Evolutionary conservation across 2,113 vertebrate genomes (phyloP), one percentile per base, ranked within the genome.

Genomic region (Austrofundulus limnaeus): DNA sequence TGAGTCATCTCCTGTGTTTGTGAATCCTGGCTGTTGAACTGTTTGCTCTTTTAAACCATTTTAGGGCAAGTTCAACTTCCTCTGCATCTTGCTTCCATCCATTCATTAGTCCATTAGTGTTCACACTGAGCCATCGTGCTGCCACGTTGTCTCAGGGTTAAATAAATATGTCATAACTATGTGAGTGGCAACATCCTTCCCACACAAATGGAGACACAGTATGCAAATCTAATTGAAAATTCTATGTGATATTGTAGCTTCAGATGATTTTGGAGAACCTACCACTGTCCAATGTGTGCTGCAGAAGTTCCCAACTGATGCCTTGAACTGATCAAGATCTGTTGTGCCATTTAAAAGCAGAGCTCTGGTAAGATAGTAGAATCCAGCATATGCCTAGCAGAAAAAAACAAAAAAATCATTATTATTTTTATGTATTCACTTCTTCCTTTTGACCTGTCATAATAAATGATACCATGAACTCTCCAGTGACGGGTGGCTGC

Each of bases 321-420:
- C 49, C 77, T 91, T 93, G 82, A 96, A 98, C 17, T 85, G 53
- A 10, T 88, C 61, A 23, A 95, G 47, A 20, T 93, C 84, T 0
- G 94, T 93, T 25, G 78, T 85, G 2, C 85, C 90, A 0, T 88
- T 87, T 4, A 93, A 72, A 53, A 90, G 85, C 62, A 98, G 78
- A 64, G 93, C 93, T 21, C 56, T 85, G 11, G 89, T 82, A n/a
- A 91, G 94, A 39, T 87, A 96, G 83, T 92, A 97, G 88, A 95
- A 98, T 46, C 96, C 96, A 13, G 96, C 93, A 59, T 97, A 98
- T 1, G 96, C 97, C 97, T 98, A 64, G 12, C 24, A 24, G 52
- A 1, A 60, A 66, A 64, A 80, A 1, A 59, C 9, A 75, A 42
- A 52, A 16, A 61, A 8, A 42, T 10, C 12, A 39, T 47, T 10